Evolutionary conservation across 2,888 invertebrate species (phyloP), one percentile per base, ranked within the genome.

Genomic region (Melipona beecheii): DNA sequence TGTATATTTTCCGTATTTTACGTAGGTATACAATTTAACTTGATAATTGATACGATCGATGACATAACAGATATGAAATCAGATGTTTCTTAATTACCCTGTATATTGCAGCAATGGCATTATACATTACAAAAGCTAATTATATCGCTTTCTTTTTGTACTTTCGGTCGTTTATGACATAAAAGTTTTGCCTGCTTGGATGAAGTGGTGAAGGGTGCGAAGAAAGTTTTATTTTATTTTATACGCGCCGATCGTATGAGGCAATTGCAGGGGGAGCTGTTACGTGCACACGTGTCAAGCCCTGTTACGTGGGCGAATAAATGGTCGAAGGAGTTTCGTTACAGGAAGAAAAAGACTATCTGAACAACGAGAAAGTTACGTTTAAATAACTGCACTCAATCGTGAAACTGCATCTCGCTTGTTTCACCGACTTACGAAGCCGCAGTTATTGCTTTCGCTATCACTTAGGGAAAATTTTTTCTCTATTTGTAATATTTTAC

Each of bases 351-450:
- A 75, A 56, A 36, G 50, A 43, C 36, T 58, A 79, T 69, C 68
- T 27, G 9, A 69, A 50, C 49, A 60, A n/a, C 78, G 83, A 78
- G 89, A 89, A 89, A 89, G 89, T 85, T 70, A 43, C 76, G 86
- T 43, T 43, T 43, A 43, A 43, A 86, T 86, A 81, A 78, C 81
- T 62, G 58, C 54, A 49, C 36, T 50, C 52, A 64, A 64, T 71
- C 62, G 66, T 64, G 43, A 49, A 75, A 74, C 43, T 77, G 56
- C 62, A 71, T 77, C 60, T 49, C 36, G 49, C 27, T 65, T 78
- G 54, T 66, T 66, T 72, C n/a, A 21, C 56, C 31, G 54, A 31
- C n/a, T 64, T 74, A 43, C 66, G 43, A 19, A n/a, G 69, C n/a
- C n/a, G 49, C 9, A 43, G 36, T 19, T 19, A 15, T 27, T 36